Conservation (phyloP, 92 coral and sea anemone species). For the Epizoanthus ramosus region DNA sequence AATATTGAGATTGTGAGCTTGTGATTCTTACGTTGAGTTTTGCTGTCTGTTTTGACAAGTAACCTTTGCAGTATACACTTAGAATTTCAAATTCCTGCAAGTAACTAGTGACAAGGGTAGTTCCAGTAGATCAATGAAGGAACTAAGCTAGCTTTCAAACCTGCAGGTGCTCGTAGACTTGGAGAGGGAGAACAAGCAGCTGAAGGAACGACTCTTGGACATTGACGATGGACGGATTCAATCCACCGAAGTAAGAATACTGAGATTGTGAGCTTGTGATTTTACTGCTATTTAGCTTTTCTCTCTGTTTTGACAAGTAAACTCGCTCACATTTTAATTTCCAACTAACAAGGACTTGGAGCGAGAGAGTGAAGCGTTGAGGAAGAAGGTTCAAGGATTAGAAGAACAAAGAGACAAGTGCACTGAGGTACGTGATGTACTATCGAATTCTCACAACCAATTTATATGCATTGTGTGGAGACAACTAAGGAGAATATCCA, state of each 20-base stretch:
- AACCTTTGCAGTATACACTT: no score
- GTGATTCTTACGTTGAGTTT: no score
- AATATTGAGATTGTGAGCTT: neutral
- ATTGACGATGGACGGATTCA: neutral
- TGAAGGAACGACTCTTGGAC: neutral
- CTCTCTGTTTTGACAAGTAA: no score
- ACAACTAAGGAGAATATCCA: no score
- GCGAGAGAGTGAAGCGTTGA: constrained; percentile 58
- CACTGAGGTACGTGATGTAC: constrained; percentile 6
- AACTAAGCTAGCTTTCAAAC: no score
- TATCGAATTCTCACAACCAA: neutral
- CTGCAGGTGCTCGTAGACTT: neutral
- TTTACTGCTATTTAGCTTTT: no score
- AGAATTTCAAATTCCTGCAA: no score
- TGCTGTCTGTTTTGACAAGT: no score
- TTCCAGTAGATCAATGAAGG: no score
- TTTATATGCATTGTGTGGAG: no score
- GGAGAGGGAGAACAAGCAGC: neutral
- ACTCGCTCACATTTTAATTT: neutral
- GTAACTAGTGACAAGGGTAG: no score
- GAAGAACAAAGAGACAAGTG: constrained; percentile 45
- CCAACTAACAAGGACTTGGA: constrained; percentile 56
- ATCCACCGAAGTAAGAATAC: neutral
- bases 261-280: neutral
- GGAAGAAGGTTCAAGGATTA: constrained; percentile 48